phyloP scores from a whole-genome alignment of 2,113 vertebrate species.

The Capreolus pygargus region DNA sequence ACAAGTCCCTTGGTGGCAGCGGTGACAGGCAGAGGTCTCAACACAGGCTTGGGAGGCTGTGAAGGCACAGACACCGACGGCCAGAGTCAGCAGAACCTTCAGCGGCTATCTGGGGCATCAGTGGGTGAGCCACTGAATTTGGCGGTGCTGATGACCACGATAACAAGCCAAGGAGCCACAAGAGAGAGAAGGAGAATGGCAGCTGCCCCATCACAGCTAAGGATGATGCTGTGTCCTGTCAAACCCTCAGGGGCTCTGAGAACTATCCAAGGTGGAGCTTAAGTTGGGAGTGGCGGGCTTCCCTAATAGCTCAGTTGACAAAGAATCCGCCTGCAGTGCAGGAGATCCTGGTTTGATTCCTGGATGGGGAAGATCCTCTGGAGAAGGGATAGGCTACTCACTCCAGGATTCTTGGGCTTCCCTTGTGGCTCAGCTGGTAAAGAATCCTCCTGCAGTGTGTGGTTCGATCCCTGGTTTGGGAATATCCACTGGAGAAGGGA shows the following conservation, averaged over 20 bases:
- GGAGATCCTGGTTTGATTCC: not conserved
- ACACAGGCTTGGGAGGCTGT: not conserved
- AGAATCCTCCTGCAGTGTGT: not conserved
- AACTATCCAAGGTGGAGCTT: not conserved
- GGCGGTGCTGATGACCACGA: not conserved
- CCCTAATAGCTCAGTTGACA: not conserved
- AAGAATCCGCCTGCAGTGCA: not conserved
- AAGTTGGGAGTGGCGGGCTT: not conserved
- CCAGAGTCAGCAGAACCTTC: too few species aligned
- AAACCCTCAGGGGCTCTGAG: not conserved
- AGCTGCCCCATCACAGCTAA: not conserved
- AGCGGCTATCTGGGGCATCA: not conserved
- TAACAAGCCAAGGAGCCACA: not conserved
- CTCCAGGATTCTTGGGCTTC: not conserved
- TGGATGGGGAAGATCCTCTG: accelerated
- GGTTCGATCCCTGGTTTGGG: not conserved
- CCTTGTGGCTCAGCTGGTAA: not conserved
- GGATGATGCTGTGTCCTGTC: accelerated
- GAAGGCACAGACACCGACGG: accelerated
- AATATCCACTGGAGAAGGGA: not conserved
- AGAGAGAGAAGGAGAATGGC: not conserved
- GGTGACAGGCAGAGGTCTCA: not conserved
- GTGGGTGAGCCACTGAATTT: not conserved
- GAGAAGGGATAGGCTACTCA: not conserved
- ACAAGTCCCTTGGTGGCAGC: not conserved